phyloP scores from a whole-genome alignment of 2,113 vertebrate species.

The Euleptes europaea region DNA sequence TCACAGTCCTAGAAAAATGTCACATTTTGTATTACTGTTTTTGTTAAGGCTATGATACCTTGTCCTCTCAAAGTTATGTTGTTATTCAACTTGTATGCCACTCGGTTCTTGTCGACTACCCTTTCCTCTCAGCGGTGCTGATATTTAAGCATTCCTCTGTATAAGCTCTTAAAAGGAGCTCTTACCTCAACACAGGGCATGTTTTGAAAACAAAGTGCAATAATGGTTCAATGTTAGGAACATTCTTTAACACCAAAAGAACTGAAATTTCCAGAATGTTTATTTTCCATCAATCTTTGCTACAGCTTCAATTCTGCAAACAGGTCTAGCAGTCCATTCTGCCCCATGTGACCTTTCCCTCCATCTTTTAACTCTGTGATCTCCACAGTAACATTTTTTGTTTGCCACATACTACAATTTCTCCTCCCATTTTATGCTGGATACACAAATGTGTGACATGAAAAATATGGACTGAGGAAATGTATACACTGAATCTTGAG shows the following conservation, averaged over 20 bases:
- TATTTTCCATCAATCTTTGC: background rate
- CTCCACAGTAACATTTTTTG: background rate
- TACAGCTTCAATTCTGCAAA: background rate
- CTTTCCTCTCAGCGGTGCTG: constrained; percentile 15
- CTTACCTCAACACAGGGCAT: constrained; percentile 23
- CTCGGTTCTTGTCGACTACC: constrained; percentile 14
- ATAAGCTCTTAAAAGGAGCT: constrained; percentile 46
- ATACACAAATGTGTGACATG: background rate
- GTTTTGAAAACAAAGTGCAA: background rate
- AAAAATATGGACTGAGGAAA: background rate
- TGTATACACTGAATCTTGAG: too few species aligned
- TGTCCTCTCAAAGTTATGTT: constrained; percentile 27
- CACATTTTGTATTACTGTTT: constrained; percentile 59
- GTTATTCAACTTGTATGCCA: background rate
- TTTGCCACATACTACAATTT: background rate
- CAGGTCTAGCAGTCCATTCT: background rate
- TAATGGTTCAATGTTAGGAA: too few species aligned
- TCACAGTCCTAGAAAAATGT: constrained; percentile 46
- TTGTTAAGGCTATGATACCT: constrained; percentile 16
- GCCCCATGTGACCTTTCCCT: too few species aligned
- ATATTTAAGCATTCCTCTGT: constrained; percentile 34
- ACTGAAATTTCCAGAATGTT: background rate
- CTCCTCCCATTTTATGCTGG: background rate
- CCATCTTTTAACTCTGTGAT: background rate
- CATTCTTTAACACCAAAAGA: background rate